Percentiles rank a stretch among this genome's conserved stretches.
phyloP scores from a whole-genome alignment of 1,140 invertebrate species.

The Aphis craccivora region DNA sequence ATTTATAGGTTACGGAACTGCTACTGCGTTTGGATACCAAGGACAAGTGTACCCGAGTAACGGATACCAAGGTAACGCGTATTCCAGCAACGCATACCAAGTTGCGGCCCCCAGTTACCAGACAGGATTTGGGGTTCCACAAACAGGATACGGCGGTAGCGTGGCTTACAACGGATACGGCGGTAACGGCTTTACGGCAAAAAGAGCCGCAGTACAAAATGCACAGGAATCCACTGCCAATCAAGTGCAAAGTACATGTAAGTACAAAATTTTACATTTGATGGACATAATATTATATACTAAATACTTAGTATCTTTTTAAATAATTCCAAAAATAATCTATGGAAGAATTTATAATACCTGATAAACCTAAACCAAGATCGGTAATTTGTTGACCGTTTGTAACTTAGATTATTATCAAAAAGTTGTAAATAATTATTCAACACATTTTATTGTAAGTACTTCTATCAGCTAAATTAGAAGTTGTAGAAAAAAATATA shows the following conservation, averaged over 20 bases:
- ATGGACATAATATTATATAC: not conserved
- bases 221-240: not conserved
- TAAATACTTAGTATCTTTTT: not conserved
- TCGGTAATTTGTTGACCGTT: not conserved
- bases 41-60: not conserved
- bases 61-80: not conserved
- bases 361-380: not conserved
- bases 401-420: not conserved
- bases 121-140: not conserved
- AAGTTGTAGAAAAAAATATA: not conserved
- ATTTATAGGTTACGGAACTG: constrained; percentile 5
- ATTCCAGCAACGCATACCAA: not conserved
- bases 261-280: not conserved
- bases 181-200: not conserved
- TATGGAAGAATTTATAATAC: no score
- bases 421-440: not conserved
- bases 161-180: not conserved
- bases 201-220: not conserved
- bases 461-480: not conserved
- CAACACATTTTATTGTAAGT: not conserved
- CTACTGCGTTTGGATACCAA: constrained; percentile 11
- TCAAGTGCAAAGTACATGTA: constrained; percentile 8
- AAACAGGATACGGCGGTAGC: not conserved
- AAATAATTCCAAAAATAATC: not conserved
- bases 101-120: not conserved